Evolutionary conservation across 2,888 invertebrate genomes (phyloP).

Genomic region (Plebejus anna): DNA sequence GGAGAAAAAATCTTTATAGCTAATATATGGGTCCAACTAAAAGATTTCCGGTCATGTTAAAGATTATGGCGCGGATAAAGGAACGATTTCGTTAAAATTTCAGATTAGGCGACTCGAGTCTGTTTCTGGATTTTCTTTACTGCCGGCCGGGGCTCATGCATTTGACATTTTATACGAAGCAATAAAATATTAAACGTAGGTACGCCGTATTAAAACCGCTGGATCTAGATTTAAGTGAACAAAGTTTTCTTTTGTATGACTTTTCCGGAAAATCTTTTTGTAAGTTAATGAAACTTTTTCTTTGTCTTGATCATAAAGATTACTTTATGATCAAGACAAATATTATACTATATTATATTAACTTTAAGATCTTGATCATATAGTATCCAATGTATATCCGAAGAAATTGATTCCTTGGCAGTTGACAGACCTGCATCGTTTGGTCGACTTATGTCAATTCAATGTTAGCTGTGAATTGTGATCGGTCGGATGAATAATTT

Average conservation of each 20-base stretch:
- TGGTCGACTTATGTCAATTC: too few species aligned
- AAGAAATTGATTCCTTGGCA: too few species aligned
- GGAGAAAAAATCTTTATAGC: constrained; percentile 5
- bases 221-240: constrained; percentile 8
- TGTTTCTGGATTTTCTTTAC: constrained; percentile 39
- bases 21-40: constrained; percentile 21
- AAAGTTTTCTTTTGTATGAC: not conserved
- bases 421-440: too few species aligned
- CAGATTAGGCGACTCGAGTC: constrained; percentile 37
- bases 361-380: not conserved
- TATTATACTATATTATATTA: too few species aligned
- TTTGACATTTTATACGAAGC: constrained; percentile 23
- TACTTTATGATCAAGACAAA: too few species aligned
- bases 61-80: constrained; percentile 39
- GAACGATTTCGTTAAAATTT: constrained; percentile 45
- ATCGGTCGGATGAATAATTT: too few species aligned
- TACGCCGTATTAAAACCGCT: constrained; percentile 11
- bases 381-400: not conserved
- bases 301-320: not conserved
- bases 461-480: too few species aligned
- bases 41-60: constrained; percentile 27
- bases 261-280: not conserved
- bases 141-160: constrained; percentile 28
- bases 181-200: constrained; percentile 24
- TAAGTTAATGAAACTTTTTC: not conserved